A percentile compares a stretch with the other conserved stretches of the same genome.
phyloP scores from a whole-genome alignment of 2,888 invertebrate genomes.

The Spodoptera littoralis region DNA sequence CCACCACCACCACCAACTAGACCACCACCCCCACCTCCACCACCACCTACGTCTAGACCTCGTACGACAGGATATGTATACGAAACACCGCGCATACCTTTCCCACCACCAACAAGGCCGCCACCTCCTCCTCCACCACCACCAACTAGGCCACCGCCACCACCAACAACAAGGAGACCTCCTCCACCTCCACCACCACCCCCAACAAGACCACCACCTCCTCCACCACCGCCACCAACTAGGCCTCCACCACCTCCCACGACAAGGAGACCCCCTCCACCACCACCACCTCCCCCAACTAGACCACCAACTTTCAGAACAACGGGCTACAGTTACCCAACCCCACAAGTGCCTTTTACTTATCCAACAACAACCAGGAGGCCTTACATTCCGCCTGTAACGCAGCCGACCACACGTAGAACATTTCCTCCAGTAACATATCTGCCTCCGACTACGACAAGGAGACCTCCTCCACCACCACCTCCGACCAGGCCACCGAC shows the following conservation, averaged over 20 bases:
- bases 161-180: constrained; percentile 44
- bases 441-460: constrained; percentile 24
- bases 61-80: constrained; percentile 38
- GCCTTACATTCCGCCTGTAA: constrained; percentile 28
- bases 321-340: constrained; percentile 59
- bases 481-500: constrained; percentile 32
- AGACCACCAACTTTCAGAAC: constrained; percentile 53
- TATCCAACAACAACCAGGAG: constrained; percentile 48
- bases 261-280: constrained; percentile 38
- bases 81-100: constrained; percentile 56
- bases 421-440: constrained; percentile 21
- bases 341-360: constrained; percentile 47
- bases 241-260: constrained; percentile 46
- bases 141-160: constrained; percentile 35
- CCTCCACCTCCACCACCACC: constrained; percentile 37
- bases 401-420: constrained; percentile 29
- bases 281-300: constrained; percentile 38
- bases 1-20: constrained; percentile 42
- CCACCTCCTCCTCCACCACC: constrained; percentile 56
- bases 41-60: constrained; percentile 24
- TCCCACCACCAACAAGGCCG: constrained; percentile 56
- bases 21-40: constrained; percentile 36
- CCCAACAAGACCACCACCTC: constrained; percentile 43
- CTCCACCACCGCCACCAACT: constrained; percentile 37
- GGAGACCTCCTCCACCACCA: constrained; percentile 44